These are phyloP conservation scores for Okamejei kenojei DNA, from an alignment of 2,797 vertebrate genomes.

Conservation along the genomic window DNA sequence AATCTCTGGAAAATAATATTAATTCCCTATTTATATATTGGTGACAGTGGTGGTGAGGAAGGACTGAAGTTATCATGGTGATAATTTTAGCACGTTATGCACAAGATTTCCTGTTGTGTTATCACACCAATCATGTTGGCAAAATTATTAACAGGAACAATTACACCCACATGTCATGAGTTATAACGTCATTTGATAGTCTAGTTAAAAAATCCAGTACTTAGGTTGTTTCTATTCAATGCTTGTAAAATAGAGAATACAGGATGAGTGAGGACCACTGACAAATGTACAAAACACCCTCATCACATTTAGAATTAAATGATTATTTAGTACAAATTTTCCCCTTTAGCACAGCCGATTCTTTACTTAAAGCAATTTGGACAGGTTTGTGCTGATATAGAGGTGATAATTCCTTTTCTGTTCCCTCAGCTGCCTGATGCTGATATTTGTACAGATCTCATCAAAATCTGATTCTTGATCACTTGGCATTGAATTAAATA, in stretches of 20 bases:
- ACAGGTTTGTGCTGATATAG: not conserved
- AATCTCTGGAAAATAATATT: not conserved
- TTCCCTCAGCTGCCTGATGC: not conserved
- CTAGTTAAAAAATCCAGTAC: not conserved
- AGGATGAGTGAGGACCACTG: too few species aligned
- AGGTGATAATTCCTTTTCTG: not conserved
- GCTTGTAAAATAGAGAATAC: not conserved
- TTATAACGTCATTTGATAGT: not conserved
- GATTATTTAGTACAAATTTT: not conserved
- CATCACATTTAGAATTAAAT: not conserved
- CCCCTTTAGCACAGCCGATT: not conserved
- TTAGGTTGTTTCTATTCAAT: not conserved
- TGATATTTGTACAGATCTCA: not conserved
- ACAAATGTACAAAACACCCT: not conserved
- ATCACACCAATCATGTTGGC: not conserved
- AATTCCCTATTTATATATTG: not conserved
- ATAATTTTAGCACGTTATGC: not conserved
- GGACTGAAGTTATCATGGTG: not conserved
- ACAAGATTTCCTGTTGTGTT: not conserved
- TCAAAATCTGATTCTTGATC: not conserved
- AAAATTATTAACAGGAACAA: not conserved
- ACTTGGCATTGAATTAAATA: not conserved
- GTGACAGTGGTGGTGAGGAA: not conserved
- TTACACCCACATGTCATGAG: not conserved
- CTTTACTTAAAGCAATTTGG: too few species aligned